phyloP scores from a whole-genome alignment of 2,113 vertebrate species.

The Ochotona curzoniae region DNA sequence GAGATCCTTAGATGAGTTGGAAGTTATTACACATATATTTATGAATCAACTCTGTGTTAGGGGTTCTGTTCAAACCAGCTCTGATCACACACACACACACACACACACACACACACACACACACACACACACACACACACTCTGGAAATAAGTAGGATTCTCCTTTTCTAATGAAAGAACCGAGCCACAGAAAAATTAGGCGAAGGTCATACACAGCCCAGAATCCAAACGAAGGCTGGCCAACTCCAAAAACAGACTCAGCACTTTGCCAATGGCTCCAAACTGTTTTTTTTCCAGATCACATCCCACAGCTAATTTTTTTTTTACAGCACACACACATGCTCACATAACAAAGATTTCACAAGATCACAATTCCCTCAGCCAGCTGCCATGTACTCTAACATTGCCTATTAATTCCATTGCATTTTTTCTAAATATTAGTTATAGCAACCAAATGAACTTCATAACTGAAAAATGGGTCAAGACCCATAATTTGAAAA shows the following conservation, averaged over 20 bases:
- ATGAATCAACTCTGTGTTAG: slow-evolving; percentile 3
- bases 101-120: neutral
- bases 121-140: neutral
- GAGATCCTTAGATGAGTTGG: neutral
- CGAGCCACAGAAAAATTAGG: neutral
- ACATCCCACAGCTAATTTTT: neutral
- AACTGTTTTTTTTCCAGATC: slow-evolving; percentile 15
- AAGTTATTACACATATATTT: neutral
- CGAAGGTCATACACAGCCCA: neutral
- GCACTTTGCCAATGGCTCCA: neutral
- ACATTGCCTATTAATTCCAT: slow-evolving; percentile 22
- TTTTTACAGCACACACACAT: neutral
- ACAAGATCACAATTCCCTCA: slow-evolving; percentile 22
- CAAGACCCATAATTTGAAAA: slow-evolving; percentile 16
- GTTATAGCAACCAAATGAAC: slow-evolving; percentile 23
- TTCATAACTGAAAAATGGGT: slow-evolving; percentile 35
- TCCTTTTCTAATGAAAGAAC: neutral
- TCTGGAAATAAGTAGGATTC: neutral
- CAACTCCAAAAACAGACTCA: slow-evolving; percentile 33
- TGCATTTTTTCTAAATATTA: neutral
- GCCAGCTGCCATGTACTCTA: neutral
- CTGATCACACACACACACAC: neutral
- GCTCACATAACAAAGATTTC: slow-evolving; percentile 34
- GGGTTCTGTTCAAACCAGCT: slow-evolving; percentile 18
- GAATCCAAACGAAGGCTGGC: neutral